A percentile compares a stretch with the other conserved stretches of the same genome.
Conservation (phyloP, 1,140 invertebrate genomes). For the Polyergus mexicanus region DNA sequence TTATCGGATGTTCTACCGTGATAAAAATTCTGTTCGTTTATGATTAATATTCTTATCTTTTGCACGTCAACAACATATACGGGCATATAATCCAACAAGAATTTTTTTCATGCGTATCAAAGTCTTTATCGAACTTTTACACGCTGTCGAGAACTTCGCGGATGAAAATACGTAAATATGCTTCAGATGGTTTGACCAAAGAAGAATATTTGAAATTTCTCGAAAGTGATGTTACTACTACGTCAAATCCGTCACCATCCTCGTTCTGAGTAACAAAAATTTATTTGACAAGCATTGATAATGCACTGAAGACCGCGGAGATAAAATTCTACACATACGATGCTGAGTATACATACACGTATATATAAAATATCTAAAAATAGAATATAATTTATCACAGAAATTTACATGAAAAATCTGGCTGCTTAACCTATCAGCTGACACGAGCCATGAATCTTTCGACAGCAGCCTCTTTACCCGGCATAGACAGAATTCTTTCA, state of each 20-base stretch:
- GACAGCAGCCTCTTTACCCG: slow-evolving; percentile 38
- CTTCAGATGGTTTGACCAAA: slow-evolving; percentile 12
- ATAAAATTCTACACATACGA: slow-evolving; percentile 35
- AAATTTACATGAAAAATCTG: slow-evolving; percentile 61
- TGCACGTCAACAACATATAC: background rate
- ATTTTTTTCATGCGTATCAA: background rate
- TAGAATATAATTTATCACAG: slow-evolving; percentile 35
- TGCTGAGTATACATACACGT: background rate
- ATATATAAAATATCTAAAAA: slow-evolving; percentile 17
- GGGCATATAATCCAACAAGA: background rate
- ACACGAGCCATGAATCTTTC: slow-evolving; percentile 60
- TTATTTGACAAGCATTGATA: slow-evolving; percentile 16
- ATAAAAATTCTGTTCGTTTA: slow-evolving; percentile 3
- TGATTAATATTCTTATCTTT: slow-evolving; percentile 5
- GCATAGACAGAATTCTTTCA: background rate
- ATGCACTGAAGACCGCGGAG: background rate
- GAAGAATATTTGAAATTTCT: slow-evolving; percentile 26
- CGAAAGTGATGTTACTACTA: background rate
- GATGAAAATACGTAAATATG: background rate
- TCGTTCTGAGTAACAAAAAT: slow-evolving; percentile 6
- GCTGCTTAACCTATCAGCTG: slow-evolving; percentile 61
- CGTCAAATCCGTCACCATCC: slow-evolving; percentile 11
- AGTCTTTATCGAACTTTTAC: background rate
- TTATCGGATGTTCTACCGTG: too few relatives aligned
- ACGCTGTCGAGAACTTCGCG: background rate